These are phyloP conservation scores for Caenorhabditis panamensis DNA, from an alignment of 2,888 invertebrate genomes.

Conservation along the genomic window DNA sequence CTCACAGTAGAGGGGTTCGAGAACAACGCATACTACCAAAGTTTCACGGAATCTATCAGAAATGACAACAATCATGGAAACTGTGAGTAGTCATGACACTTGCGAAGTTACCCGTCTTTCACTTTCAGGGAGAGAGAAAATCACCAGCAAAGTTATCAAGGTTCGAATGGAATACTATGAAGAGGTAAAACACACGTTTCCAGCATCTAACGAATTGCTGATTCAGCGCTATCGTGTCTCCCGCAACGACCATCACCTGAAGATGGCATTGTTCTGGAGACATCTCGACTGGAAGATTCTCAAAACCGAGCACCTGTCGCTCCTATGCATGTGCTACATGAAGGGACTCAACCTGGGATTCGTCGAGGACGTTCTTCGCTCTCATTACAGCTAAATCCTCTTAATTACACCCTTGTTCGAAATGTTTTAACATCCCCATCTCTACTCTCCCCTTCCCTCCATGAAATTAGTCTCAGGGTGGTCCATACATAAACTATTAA, in stretches of 20 bases:
- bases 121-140: neutral
- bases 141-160: neutral
- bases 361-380: constrained; percentile 3
- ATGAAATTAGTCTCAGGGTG: no score
- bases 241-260: constrained; percentile 6
- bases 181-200: neutral
- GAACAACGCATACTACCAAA: neutral
- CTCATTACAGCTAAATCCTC: neutral
- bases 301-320: neutral
- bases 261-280: constrained; percentile 6
- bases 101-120: no score
- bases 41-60: neutral
- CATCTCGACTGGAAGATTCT: constrained; percentile 2
- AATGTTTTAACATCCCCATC: neutral
- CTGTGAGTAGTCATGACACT: neutral
- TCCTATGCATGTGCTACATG: constrained; percentile 7
- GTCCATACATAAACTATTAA: no score
- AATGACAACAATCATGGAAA: neutral
- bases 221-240: neutral
- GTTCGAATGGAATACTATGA: neutral
- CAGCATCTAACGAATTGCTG: no score
- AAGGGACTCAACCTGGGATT: neutral
- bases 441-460: no score
- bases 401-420: no score
- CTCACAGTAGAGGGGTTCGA: constrained; percentile 1